Conservation (phyloP, 2,113 vertebrate species). For the Phrynosoma platyrhinos region DNA sequence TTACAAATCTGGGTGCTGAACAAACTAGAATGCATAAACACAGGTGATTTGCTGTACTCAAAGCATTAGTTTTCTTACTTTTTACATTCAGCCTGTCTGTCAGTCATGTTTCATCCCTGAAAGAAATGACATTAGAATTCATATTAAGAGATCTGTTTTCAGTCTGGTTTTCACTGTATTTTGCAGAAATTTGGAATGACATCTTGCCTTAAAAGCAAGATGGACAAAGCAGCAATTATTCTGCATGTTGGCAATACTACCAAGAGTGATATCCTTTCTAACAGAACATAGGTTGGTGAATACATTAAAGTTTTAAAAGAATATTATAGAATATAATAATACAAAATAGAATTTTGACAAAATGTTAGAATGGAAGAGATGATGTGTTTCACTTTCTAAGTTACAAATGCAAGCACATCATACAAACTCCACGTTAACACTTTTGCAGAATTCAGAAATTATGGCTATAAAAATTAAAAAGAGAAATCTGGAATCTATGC, state of each 20-base stretch:
- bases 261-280: neutral
- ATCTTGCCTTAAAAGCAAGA: neutral
- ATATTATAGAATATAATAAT: neutral
- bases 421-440: neutral
- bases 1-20: neutral
- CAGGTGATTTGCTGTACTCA: neutral
- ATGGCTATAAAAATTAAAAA: neutral
- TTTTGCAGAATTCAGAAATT: neutral
- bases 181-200: neutral
- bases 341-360: neutral
- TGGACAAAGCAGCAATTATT: slow-evolving; percentile 6
- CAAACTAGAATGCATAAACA: neutral
- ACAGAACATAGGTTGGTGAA: neutral
- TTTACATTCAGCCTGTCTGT: neutral
- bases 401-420: neutral
- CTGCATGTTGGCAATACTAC: neutral
- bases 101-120: neutral
- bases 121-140: slow-evolving; percentile 20
- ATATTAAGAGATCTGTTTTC: neutral
- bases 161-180: neutral
- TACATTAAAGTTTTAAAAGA: neutral
- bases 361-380: neutral
- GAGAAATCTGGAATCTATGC: neutral
- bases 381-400: neutral
- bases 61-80: neutral